Conservation (phyloP, 2,797 vertebrate species). For the Podarcis siculus region DNA sequence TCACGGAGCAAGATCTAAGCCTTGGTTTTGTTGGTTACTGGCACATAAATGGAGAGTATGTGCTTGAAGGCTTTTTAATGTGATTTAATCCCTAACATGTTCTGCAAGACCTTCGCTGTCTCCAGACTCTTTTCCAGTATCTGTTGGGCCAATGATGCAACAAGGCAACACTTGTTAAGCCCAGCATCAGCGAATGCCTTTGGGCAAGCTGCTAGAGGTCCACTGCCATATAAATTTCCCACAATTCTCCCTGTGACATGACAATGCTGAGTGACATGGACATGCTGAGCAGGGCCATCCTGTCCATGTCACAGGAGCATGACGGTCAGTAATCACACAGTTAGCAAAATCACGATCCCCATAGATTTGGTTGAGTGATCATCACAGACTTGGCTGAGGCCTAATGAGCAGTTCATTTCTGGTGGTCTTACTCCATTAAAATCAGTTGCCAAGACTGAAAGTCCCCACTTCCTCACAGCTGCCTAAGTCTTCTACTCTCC, state of each 20-base stretch:
- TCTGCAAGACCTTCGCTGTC: neutral
- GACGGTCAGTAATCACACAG: too few relatives aligned
- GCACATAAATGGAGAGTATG: neutral
- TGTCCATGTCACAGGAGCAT: too few relatives aligned
- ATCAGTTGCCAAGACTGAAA: too few relatives aligned
- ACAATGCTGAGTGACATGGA: too few relatives aligned
- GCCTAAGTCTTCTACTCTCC: too few relatives aligned
- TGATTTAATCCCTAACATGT: neutral
- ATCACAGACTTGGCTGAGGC: too few relatives aligned
- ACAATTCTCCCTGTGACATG: neutral
- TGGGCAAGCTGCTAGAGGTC: neutral
- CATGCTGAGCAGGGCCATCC: too few relatives aligned
- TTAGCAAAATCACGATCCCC: too few relatives aligned
- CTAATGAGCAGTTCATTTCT: too few relatives aligned
- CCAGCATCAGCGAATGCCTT: neutral
- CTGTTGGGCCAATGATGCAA: neutral
- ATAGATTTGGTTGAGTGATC: too few relatives aligned
- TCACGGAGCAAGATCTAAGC: neutral
- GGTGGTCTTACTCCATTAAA: too few relatives aligned
- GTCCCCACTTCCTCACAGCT: too few relatives aligned
- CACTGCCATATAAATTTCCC: neutral
- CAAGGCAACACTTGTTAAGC: neutral
- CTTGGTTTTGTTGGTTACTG: neutral
- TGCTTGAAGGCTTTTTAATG: neutral
- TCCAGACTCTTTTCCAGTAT: neutral